Evolutionary conservation across 2,797 vertebrate species (phyloP).

Genomic region (Gadopsis bispinosus): DNA sequence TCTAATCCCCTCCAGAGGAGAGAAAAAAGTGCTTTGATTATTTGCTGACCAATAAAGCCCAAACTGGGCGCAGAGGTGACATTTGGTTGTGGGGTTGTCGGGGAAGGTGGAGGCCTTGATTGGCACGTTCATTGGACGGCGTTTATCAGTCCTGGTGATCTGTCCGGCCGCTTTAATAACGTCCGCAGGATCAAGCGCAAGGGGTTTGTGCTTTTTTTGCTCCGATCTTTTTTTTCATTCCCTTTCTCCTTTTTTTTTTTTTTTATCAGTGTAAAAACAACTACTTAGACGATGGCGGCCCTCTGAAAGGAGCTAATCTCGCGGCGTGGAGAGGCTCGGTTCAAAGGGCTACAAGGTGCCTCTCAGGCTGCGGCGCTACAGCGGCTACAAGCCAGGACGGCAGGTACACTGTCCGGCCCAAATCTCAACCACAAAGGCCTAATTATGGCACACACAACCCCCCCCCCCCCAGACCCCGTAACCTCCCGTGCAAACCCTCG

Average conservation of each 20-base stretch:
- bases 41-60: slow-evolving; percentile 96
- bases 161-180: slow-evolving; percentile 87
- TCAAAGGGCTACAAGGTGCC: slow-evolving; percentile 50
- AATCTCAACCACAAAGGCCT: slow-evolving; percentile 46
- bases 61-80: slow-evolving; percentile 68
- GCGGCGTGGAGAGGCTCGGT: slow-evolving; percentile 28
- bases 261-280: slow-evolving; percentile 56
- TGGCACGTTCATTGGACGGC: slow-evolving; percentile 58
- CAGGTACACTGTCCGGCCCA: slow-evolving; percentile 37
- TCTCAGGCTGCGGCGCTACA: slow-evolving; percentile 27
- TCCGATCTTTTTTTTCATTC: slow-evolving; percentile 33
- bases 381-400: slow-evolving; percentile 18
- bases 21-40: slow-evolving; percentile 93
- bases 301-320: slow-evolving; percentile 62
- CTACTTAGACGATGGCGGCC: slow-evolving; percentile 41
- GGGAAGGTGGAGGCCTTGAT: slow-evolving; percentile 54
- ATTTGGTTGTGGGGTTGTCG: slow-evolving; percentile 34
- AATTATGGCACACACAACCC: slow-evolving; percentile 23
- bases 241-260: slow-evolving; percentile 53
- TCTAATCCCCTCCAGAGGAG: slow-evolving; percentile 81
- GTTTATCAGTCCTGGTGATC: slow-evolving; percentile 84
- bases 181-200: slow-evolving; percentile 59
- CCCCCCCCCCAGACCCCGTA: slow-evolving; percentile 1
- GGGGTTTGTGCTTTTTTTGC: slow-evolving; percentile 47
- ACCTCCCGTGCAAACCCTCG: slow-evolving; percentile 31